phyloP scores from a whole-genome alignment of 2,797 vertebrate genomes.

The Dromococcyx pavoninus region DNA sequence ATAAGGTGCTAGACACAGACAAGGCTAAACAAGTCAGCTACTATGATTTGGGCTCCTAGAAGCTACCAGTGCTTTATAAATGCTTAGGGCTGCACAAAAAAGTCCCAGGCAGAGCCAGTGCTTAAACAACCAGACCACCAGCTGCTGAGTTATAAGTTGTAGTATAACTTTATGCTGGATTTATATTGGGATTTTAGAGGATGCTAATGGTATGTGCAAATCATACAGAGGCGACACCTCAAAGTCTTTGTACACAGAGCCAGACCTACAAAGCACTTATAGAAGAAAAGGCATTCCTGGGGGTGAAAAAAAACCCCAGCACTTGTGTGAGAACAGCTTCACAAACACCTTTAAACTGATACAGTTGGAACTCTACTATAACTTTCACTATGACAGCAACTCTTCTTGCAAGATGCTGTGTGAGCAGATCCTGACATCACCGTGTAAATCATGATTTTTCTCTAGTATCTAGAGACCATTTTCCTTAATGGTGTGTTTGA shows the following conservation, averaged over 20 bases:
- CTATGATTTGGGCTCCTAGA: not conserved
- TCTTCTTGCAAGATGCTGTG: not conserved
- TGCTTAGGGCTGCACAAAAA: not conserved
- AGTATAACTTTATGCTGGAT: not conserved
- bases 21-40: not conserved
- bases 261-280: not conserved
- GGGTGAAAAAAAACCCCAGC: fast-evolving
- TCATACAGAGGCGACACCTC: not conserved
- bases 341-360: not conserved
- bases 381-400: not conserved
- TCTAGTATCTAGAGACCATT: not conserved
- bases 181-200: not conserved
- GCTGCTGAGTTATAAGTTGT: not conserved
- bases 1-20: not conserved
- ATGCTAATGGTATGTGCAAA: fast-evolving
- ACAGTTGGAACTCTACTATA: fast-evolving
- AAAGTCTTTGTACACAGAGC: not conserved
- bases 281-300: not conserved
- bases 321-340: not conserved
- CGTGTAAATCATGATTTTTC: not conserved
- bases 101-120: fast-evolving
- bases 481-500: slow-evolving; percentile 16
- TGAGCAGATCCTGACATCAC: not conserved
- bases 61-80: not conserved
- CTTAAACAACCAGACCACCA: not conserved